Evolutionary conservation across 2,888 invertebrate genomes (phyloP).

Genomic region (Antheraea assamensis): DNA sequence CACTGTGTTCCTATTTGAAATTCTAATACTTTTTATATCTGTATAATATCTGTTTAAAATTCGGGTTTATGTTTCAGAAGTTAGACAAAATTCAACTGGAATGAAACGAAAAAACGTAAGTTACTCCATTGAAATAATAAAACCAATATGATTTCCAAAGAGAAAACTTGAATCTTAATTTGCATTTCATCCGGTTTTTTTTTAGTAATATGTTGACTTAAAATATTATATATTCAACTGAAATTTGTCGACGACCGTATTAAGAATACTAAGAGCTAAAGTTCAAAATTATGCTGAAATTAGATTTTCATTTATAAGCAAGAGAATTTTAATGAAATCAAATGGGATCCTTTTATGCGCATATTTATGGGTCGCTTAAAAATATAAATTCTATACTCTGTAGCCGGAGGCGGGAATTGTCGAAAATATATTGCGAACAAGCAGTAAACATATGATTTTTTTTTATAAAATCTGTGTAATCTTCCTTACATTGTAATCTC

Average conservation of each 20-base stretch:
- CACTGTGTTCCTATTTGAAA: background rate
- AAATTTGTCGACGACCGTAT: conserved; percentile 14
- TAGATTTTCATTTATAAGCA: conserved; percentile 45
- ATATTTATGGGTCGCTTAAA: conserved; percentile 66
- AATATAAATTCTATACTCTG: conserved; percentile 44
- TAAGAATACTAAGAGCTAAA: conserved; percentile 24
- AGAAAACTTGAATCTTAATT: background rate
- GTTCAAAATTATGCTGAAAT: conserved; percentile 47
- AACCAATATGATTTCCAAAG: background rate
- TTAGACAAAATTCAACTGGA: background rate
- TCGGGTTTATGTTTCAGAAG: background rate
- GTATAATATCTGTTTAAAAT: background rate
- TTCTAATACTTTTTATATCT: background rate
- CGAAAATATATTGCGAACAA: conserved; percentile 53
- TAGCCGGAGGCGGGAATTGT: conserved; percentile 39
- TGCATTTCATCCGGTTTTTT: background rate
- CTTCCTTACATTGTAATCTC: background rate
- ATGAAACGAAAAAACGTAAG: background rate
- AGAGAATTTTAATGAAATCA: conserved; percentile 61
- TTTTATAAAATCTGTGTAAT: background rate
- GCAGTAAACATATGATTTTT: conserved; percentile 30
- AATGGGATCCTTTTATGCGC: conserved; percentile 76
- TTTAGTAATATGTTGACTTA: background rate
- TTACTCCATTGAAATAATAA: background rate
- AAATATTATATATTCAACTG: background rate